Evolutionary conservation across 2,888 invertebrate species (phyloP), one percentile per base, ranked within the genome.

Genomic region (Bibio marci): DNA sequence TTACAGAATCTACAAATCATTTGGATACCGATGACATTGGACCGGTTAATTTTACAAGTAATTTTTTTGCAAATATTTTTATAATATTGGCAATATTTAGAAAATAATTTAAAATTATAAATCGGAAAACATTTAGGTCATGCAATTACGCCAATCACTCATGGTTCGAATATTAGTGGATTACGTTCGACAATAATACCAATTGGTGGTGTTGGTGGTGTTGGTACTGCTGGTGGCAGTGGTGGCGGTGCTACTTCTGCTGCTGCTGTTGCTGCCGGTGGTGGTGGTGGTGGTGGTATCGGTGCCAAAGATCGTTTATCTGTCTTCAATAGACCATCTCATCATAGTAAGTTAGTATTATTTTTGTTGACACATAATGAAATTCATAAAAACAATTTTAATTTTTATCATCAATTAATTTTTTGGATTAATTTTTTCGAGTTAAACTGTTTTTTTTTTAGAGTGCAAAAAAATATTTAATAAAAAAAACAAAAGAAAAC

Each of bases 331-430:
- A 62, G 65, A 56, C 63, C 65, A 43, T 53, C 59, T 51, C 68
- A 67, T 61, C 68, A 67, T 63, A 68, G 67, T 68, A 68, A 68
- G 67, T 68, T 67, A 68, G 68, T 68, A 68, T 66, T 65, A 59
- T 52, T 57, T 58, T 57, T 58, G 40, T 57, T 58, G 40, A 43
- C 41, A 31, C 30, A 43, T 22, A 18, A 40, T 22, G 4, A n/a
- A n/a, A 28, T 12, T 28, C n/a, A 28, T 28, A 28, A 5, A 28
- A 28, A 4, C 11, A 28, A 11, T n/a, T 28, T n/a, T 12, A 4
- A 7, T 28, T n/a, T 12, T 28, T 22, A 8, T 22, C 5, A 6
- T 22, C 8, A 8, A 6, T 22, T 22, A 8, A 8, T 22, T 22
- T 22, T 22, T 22, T 22, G 4, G 8, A 22, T 22, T 22, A 6